phyloP scores from a whole-genome alignment of 2,113 vertebrate genomes.

The Anas platyrhynchos region DNA sequence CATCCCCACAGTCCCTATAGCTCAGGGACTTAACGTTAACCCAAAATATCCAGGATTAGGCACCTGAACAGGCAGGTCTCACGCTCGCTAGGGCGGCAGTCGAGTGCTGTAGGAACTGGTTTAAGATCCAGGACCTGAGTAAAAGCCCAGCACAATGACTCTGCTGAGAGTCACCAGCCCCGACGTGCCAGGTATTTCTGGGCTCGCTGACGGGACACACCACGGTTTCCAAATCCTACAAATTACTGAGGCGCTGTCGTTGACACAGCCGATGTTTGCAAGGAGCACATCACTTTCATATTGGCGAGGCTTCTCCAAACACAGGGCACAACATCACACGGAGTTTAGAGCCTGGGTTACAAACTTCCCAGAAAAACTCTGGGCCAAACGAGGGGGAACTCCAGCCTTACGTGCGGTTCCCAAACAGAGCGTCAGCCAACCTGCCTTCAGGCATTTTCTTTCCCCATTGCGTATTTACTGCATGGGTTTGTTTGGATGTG shows the following conservation, averaged over 20 bases:
- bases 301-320: neutral
- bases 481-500: constrained; percentile 20
- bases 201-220: accelerated
- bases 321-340: neutral
- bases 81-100: accelerated
- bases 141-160: neutral
- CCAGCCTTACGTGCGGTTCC: neutral
- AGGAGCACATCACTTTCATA: neutral
- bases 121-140: neutral
- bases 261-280: neutral
- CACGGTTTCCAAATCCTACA: neutral
- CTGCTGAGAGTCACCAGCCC: neutral
- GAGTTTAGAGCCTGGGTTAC: neutral
- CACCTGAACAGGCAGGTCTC: neutral
- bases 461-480: neutral
- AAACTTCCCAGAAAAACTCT: neutral
- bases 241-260: neutral
- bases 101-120: neutral
- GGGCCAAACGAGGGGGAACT: neutral
- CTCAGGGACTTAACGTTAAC: neutral
- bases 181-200: neutral
- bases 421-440: constrained; percentile 4
- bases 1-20: neutral
- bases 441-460: neutral
- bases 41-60: neutral